Evolutionary conservation across 2,888 invertebrate genomes (phyloP), one percentile per base, ranked within the genome.

Genomic region (Caenorhabditis afra): DNA sequence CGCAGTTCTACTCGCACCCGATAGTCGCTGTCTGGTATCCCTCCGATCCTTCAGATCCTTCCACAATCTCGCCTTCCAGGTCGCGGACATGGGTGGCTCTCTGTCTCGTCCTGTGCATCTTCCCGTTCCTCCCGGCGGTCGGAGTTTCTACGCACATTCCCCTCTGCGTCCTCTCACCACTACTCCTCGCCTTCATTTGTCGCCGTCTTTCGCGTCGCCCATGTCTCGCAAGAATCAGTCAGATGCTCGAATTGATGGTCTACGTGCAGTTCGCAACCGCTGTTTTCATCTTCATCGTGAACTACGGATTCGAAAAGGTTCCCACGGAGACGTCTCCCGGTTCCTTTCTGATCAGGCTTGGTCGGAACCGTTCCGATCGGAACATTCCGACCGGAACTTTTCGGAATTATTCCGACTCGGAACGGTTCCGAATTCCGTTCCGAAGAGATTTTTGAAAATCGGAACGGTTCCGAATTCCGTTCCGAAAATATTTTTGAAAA

Each of bases 111-210:
- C 77, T 87, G 11, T 71, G 84, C 49, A 89, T 94, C 50, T 96
- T 96, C 91, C 95, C 96, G 3, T 91, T 94, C 75, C 91, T 95
- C 79, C 94, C 95, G 64, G 93, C 94, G 47, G 94, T 95, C 79
- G 94, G 94, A 50, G 93, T 93, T 86, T 91, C 93, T 57, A 92
- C 93, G 3, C 67, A 82, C 14, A 77, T 85, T 7, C 47, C 67
- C 4, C 78, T 88, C 11, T 82, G 83, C 57, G 47, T 86, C 11
- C 3, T 73, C 16, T 58, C 87, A 5, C 82, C 87, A 5, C 5
- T 82, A 3, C 1, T 82, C 7, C 1, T 61, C 14, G 64, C 73
- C 5, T 57, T 44, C 7, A 12, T 29, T 1, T 80, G 76, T 37
- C 41, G 45, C 18, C 47, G 44, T 23, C 41, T 76, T 3, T 55